Conservation (phyloP, 1,140 invertebrate genomes). For the Drosophila willistoni region DNA sequence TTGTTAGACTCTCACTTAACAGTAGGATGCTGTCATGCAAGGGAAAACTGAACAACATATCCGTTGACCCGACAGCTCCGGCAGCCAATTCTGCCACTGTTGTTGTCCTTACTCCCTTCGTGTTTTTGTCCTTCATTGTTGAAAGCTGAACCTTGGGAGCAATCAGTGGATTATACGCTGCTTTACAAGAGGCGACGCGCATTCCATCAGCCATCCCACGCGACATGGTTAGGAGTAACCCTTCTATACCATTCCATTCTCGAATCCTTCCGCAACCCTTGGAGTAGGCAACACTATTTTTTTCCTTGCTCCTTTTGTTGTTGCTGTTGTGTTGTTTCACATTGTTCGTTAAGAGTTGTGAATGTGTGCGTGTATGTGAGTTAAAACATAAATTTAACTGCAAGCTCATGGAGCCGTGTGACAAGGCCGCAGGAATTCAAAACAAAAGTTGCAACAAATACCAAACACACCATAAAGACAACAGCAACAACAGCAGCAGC, state of each 20-base stretch:
- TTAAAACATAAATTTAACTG: constrained; percentile 77
- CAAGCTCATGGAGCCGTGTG: constrained; percentile 72
- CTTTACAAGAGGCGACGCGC: constrained; percentile 53
- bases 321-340: constrained; percentile 25
- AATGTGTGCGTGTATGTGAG: constrained; percentile 35
- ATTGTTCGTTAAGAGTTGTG: constrained; percentile 71
- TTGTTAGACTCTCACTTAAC: neutral
- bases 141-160: constrained; percentile 79
- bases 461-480: constrained; percentile 80
- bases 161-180: constrained; percentile 76
- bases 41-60: constrained; percentile 19
- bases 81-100: constrained; percentile 26
- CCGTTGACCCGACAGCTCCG: constrained; percentile 52
- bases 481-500: constrained; percentile 59
- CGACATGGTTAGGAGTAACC: constrained; percentile 22
- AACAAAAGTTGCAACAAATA: constrained; percentile 81
- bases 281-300: constrained; percentile 58
- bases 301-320: constrained; percentile 6
- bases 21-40: neutral
- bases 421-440: constrained; percentile 80
- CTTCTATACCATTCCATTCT: neutral
- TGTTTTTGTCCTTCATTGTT: constrained; percentile 62
- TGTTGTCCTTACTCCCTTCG: constrained; percentile 14
- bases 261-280: constrained; percentile 9
- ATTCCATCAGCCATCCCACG: constrained; percentile 31